Evolutionary conservation across 2,888 invertebrate species (phyloP).

Genomic region (Pyralis farinalis): DNA sequence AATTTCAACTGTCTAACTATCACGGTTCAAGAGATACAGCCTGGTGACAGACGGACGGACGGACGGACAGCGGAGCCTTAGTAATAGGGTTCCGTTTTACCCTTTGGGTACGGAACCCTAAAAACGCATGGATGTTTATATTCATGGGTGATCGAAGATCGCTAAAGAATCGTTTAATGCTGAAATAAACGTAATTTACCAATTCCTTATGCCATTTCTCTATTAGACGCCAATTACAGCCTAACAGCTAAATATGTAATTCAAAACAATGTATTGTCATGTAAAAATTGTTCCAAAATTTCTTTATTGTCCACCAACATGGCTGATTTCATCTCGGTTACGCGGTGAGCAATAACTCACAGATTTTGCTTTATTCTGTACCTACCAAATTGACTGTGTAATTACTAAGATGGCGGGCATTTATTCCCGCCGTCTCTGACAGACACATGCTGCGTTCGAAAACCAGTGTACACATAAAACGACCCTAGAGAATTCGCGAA

Average conservation of each 20-base stretch:
- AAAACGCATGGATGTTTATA: no score
- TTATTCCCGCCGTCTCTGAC: slow-evolving; percentile 50
- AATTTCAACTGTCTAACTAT: no score
- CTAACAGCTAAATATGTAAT: slow-evolving; percentile 56
- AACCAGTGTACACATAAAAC: slow-evolving; percentile 73
- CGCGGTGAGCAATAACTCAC: slow-evolving; percentile 67
- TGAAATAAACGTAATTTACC: no score
- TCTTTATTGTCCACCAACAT: slow-evolving; percentile 58
- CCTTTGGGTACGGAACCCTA: no score
- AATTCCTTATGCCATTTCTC: slow-evolving; percentile 14
- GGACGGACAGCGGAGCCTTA: no score
- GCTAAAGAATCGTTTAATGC: no score
- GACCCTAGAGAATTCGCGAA: slow-evolving; percentile 68
- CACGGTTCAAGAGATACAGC: no score
- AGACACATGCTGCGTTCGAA: slow-evolving; percentile 67
- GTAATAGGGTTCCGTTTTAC: no score
- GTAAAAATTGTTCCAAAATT: slow-evolving; percentile 43
- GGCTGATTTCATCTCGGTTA: slow-evolving; percentile 69
- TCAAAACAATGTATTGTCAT: slow-evolving; percentile 48
- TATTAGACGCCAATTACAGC: slow-evolving; percentile 45
- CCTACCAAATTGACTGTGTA: slow-evolving; percentile 76
- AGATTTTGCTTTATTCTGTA: slow-evolving; percentile 52
- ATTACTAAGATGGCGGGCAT: slow-evolving; percentile 67
- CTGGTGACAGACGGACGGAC: no score
- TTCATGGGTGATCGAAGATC: no score